Conservation (phyloP, 2,888 invertebrate genomes). For the Pegoplata infirma region DNA sequence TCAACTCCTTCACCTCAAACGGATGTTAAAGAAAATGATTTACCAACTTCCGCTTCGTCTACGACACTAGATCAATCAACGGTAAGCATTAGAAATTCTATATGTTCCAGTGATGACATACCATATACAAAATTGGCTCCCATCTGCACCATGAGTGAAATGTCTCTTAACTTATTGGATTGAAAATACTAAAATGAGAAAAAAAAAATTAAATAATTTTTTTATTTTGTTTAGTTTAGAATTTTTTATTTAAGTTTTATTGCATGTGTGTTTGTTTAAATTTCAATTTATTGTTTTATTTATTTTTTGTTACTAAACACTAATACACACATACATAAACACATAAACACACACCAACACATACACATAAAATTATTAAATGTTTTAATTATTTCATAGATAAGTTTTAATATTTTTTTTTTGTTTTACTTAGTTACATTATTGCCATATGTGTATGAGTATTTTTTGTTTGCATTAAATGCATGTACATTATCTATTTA, state of each 20-base stretch:
- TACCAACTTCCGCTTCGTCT: constrained; percentile 38
- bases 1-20: background rate
- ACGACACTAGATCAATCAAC: constrained; percentile 58
- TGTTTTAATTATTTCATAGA: background rate
- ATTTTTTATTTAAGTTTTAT: background rate
- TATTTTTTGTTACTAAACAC: background rate
- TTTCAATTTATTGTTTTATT: background rate
- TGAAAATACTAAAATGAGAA: background rate
- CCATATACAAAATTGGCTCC: constrained; percentile 77
- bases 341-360: background rate
- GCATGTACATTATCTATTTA: constrained; percentile 35
- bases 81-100: constrained; percentile 55
- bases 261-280: background rate
- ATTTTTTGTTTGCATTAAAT: background rate
- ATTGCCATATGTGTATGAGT: background rate
- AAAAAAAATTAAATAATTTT: background rate
- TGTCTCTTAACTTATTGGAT: constrained; percentile 68
- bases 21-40: constrained; percentile 51
- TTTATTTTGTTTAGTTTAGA: background rate
- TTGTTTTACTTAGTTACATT: no score
- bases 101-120: constrained; percentile 42
- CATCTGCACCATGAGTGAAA: constrained; percentile 80
- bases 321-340: background rate
- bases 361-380: background rate
- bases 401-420: background rate